Evolutionary conservation across 2,888 invertebrate genomes (phyloP).

Genomic region (Teleiodes luculella): DNA sequence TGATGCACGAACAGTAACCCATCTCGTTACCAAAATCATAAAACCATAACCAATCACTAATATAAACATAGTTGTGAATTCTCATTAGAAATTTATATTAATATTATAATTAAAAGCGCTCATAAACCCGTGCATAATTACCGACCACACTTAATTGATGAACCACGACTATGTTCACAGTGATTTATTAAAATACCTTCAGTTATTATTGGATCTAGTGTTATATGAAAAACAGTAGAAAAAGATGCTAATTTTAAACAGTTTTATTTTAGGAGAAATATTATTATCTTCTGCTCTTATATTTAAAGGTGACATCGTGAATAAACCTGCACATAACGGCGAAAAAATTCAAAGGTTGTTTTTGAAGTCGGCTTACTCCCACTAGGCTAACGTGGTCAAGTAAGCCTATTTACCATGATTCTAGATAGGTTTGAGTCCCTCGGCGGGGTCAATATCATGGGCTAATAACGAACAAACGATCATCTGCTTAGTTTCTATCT

Average conservation of each 20-base stretch:
- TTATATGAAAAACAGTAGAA: background rate
- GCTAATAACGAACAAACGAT: no score
- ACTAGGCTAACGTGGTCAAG: no score
- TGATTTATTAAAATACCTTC: slow-evolving; percentile 43
- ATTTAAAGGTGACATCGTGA: no score
- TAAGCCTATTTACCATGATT: no score
- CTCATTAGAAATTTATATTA: slow-evolving; percentile 52
- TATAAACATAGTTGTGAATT: slow-evolving; percentile 38
- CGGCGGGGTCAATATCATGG: no score
- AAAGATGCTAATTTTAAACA: background rate
- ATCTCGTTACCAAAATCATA: slow-evolving; percentile 12
- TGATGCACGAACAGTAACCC: slow-evolving; percentile 5
- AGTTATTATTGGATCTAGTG: slow-evolving; percentile 11
- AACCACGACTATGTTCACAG: slow-evolving; percentile 49
- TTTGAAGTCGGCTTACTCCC: no score
- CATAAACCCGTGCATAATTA: slow-evolving; percentile 53
- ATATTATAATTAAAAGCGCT: slow-evolving; percentile 52
- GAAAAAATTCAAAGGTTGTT: no score
- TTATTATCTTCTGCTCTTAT: no score
- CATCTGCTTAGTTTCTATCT: no score
- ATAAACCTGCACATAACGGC: no score
- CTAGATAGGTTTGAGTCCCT: no score
- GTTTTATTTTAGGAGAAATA: no score
- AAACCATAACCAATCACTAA: slow-evolving; percentile 27
- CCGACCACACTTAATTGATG: slow-evolving; percentile 57